Evolutionary conservation across 1,140 invertebrate species (phyloP).

Genomic region (Habropoda laboriosa): DNA sequence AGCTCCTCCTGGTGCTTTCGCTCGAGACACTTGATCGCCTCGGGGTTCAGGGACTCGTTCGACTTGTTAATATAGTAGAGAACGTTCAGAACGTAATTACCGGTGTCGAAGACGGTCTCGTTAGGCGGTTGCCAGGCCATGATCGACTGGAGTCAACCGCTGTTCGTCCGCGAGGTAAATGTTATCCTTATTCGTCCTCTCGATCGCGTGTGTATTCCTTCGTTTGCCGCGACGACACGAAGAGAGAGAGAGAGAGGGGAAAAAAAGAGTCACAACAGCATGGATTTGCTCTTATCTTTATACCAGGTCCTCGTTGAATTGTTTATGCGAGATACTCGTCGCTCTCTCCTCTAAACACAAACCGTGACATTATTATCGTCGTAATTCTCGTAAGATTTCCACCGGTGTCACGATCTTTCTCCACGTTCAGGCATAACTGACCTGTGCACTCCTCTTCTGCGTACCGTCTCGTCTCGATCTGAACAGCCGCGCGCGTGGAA

Average conservation of each 20-base stretch:
- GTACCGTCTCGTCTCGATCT: too few relatives aligned
- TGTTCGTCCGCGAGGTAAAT: not conserved
- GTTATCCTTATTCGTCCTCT: not conserved
- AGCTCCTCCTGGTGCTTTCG: constrained; percentile 40
- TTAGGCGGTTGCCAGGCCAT: constrained; percentile 46
- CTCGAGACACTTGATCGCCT: constrained; percentile 64
- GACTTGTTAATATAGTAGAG: constrained; percentile 70
- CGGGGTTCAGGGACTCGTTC: constrained; percentile 62
- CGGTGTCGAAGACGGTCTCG: constrained; percentile 42
- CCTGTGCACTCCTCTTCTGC: too few relatives aligned
- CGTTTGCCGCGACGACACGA: not conserved
- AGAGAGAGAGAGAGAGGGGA: too few relatives aligned
- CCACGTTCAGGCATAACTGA: too few relatives aligned
- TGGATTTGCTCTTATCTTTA: not conserved
- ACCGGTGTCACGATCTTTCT: too few relatives aligned
- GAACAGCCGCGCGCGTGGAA: too few relatives aligned
- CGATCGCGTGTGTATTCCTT: not conserved
- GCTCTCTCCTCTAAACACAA: too few relatives aligned
- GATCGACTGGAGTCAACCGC: not conserved
- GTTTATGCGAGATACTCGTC: not conserved
- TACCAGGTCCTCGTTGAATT: not conserved
- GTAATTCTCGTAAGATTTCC: too few relatives aligned
- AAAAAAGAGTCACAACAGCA: not conserved
- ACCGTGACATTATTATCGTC: too few relatives aligned
- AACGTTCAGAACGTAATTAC: constrained; percentile 67